phyloP scores from a whole-genome alignment of 2,888 invertebrate species.

The Diaphora mendica region DNA sequence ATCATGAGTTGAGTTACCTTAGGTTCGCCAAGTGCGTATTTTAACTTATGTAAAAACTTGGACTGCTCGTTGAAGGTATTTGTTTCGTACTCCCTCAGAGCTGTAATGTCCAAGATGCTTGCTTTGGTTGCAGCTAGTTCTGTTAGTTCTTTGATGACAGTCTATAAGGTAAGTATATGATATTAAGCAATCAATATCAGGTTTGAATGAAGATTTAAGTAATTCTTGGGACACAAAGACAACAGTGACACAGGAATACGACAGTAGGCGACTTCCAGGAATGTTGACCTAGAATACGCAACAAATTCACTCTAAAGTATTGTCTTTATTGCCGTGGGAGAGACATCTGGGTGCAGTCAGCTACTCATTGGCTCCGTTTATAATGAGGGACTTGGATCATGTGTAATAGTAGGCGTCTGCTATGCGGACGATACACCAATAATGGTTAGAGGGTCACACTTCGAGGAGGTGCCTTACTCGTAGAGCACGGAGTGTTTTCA shows the following conservation, averaged over 20 bases:
- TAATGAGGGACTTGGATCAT: too few relatives aligned
- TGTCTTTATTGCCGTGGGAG: not conserved
- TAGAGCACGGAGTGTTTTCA: too few relatives aligned
- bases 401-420: too few relatives aligned
- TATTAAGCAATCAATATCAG: not conserved
- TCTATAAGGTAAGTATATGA: constrained; percentile 45
- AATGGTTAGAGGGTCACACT: too few relatives aligned
- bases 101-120: constrained; percentile 60
- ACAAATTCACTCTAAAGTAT: not conserved
- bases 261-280: not conserved
- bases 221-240: not conserved
- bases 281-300: not conserved
- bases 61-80: constrained; percentile 55
- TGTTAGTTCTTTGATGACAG: constrained; percentile 65
- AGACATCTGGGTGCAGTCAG: not conserved
- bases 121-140: constrained; percentile 60
- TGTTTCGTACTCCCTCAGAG: constrained; percentile 56
- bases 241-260: not conserved
- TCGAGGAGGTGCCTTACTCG: too few relatives aligned
- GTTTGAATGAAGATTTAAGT: not conserved
- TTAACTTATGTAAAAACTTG: constrained; percentile 53
- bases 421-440: too few relatives aligned
- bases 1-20: constrained; percentile 61
- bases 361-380: too few relatives aligned
- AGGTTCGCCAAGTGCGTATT: constrained; percentile 71